A percentile compares a stretch with the other conserved stretches of the same genome.
phyloP scores from a whole-genome alignment of 2,888 invertebrate species.

The Dryococelus australis region DNA sequence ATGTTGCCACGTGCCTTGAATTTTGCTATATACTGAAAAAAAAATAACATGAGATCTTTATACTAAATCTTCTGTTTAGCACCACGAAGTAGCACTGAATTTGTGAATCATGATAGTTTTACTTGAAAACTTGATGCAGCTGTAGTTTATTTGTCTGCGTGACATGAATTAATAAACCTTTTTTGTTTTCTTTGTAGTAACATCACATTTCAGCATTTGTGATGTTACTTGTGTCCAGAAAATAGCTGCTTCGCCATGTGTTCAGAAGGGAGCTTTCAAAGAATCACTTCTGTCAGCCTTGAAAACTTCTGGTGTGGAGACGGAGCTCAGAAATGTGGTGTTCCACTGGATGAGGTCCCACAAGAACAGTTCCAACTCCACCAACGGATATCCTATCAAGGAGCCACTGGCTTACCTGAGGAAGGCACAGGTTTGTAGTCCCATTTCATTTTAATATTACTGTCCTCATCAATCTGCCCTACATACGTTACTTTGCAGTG shows the following conservation, averaged over 20 bases:
- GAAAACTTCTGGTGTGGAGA: slow-evolving; percentile 80
- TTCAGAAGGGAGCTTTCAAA: slow-evolving; percentile 80
- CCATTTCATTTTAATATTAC: slow-evolving; percentile 30
- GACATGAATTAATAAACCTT: too few species aligned
- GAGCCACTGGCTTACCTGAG: slow-evolving; percentile 78
- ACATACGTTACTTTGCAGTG: too few species aligned
- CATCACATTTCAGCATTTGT: background rate
- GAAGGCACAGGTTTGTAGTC: slow-evolving; percentile 72
- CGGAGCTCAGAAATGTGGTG: slow-evolving; percentile 82
- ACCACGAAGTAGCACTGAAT: too few species aligned
- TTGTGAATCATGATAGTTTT: too few species aligned
- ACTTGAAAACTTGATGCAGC: too few species aligned
- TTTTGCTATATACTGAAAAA: too few species aligned
- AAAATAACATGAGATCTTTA: too few species aligned
- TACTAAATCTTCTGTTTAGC: too few species aligned
- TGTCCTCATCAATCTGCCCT: too few species aligned
- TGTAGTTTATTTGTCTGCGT: too few species aligned
- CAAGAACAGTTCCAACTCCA: slow-evolving; percentile 49
- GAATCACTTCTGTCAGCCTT: slow-evolving; percentile 78
- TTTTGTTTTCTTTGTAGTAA: too few species aligned
- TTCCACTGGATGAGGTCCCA: slow-evolving; percentile 79
- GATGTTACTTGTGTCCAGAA: slow-evolving; percentile 66
- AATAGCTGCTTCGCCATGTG: slow-evolving; percentile 77
- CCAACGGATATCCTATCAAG: slow-evolving; percentile 49
- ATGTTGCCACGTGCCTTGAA: too few species aligned